These are phyloP conservation scores for Spermophilus dauricus DNA, from an alignment of 2,113 vertebrate species.

Conservation along the genomic window DNA sequence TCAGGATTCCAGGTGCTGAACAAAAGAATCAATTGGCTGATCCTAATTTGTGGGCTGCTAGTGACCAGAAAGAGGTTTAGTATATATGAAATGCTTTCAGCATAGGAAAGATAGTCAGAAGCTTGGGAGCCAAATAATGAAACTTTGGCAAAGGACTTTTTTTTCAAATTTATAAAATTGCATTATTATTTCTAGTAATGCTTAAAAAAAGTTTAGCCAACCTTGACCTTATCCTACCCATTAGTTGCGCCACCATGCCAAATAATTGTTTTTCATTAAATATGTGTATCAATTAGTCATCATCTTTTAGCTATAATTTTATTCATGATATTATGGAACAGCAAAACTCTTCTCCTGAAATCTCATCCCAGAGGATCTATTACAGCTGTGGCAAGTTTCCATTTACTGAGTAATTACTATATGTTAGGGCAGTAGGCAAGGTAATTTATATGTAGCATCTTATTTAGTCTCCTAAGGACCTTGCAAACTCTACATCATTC, in stretches of 20 bases:
- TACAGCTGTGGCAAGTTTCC: background rate
- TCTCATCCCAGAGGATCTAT: background rate
- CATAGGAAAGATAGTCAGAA: background rate
- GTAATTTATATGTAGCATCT: background rate
- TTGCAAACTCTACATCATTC: constrained; percentile 6
- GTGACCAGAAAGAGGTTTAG: background rate
- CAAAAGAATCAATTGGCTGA: background rate
- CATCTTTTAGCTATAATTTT: background rate
- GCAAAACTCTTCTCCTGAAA: constrained; percentile 36
- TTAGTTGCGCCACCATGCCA: background rate
- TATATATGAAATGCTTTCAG: background rate
- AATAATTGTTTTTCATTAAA: constrained; percentile 15
- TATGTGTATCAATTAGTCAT: background rate
- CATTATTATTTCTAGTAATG: background rate
- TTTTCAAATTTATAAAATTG: background rate
- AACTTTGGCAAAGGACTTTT: background rate
- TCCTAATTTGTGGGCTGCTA: background rate
- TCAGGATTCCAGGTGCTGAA: background rate
- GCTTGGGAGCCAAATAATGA: background rate
- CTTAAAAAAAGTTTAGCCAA: background rate
- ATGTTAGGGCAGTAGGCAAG: background rate
- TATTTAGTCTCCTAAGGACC: background rate
- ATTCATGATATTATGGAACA: constrained; percentile 26
- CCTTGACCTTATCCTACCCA: background rate
- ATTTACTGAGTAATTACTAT: constrained; percentile 44